Evolutionary conservation across 2,888 invertebrate species (phyloP), one percentile per base, ranked within the genome.

Genomic region (Clostera curtula): DNA sequence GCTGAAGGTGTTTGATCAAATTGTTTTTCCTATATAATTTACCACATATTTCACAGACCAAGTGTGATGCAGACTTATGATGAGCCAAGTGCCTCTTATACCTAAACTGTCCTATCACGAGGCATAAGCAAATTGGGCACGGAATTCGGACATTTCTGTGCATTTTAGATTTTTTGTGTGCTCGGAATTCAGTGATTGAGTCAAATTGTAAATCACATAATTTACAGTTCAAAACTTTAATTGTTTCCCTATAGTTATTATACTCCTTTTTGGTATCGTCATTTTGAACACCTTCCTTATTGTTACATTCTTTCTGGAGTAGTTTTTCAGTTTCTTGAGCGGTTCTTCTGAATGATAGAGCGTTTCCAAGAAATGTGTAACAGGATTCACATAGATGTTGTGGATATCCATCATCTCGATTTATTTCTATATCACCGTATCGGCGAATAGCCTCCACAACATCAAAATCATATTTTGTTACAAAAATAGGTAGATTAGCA

Each of bases 1-100:
- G 35, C 8, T 49, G 67, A 5, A 70, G 36, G 31, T 74, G 73
- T 12, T 70, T 45, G 0, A 54, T 23, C 16, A 74, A 49, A 37
- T 73, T 71, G 8, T 69, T 69, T 46, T 72, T 72, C 1, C 68
- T 55, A 25, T 60, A 70, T 6, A 70, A 38, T 29, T 71, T 70
- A 0, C 73, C 73, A 31, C 73, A 73, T 7, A 71, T 51, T 6
- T 73, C 73, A 40, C 73, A 72, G 11, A 70, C 41, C 2, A 66
- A 40, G 29, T 68, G 69, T 2, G 63, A 49, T 9, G 37, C 41
- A 3, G 49, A 38, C 21, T 49, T 37, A 21, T 49, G 49, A 16
- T 40, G 32, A 37, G 30, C 32, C 46, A 67, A 27, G 56, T 63
- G 37, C 46, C 52, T 35, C 46, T 47, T 29, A 47, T 49, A 53